phyloP scores from a whole-genome alignment of 2,797 vertebrate genomes.

The Chiroxiphia lanceolata region DNA sequence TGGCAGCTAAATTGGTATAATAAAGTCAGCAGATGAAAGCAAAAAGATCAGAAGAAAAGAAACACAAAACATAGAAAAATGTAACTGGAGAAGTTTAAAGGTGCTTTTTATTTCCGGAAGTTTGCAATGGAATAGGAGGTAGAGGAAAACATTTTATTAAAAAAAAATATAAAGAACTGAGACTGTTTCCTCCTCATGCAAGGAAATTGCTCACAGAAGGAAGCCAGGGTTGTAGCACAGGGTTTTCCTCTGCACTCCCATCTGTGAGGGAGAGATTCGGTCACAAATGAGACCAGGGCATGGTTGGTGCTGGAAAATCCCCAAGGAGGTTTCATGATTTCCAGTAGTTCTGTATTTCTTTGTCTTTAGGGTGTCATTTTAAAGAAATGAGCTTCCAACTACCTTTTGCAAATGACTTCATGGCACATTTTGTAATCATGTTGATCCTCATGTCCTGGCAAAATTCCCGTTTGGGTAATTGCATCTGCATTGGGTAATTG shows the following conservation, averaged over 20 bases:
- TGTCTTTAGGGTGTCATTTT: background rate
- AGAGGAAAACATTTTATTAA: slow-evolving; percentile 30
- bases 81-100: slow-evolving; percentile 28
- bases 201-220: background rate
- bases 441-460: background rate
- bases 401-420: background rate
- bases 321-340: background rate
- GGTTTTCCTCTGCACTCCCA: background rate
- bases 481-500: slow-evolving; percentile 5
- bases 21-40: slow-evolving; percentile 58
- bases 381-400: background rate
- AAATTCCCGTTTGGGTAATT: background rate
- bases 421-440: background rate
- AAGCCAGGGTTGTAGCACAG: background rate
- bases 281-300: background rate
- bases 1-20: slow-evolving; percentile 38
- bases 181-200: background rate
- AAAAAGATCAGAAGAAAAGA: slow-evolving; percentile 62
- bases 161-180: background rate
- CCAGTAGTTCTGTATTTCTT: background rate
- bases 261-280: accelerated
- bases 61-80: slow-evolving; percentile 37
- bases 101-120: slow-evolving; percentile 18
- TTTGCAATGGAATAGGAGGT: slow-evolving; percentile 3
- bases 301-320: background rate